Evolutionary conservation across 2,888 invertebrate genomes (phyloP).

Genomic region (Adela reaumurella): DNA sequence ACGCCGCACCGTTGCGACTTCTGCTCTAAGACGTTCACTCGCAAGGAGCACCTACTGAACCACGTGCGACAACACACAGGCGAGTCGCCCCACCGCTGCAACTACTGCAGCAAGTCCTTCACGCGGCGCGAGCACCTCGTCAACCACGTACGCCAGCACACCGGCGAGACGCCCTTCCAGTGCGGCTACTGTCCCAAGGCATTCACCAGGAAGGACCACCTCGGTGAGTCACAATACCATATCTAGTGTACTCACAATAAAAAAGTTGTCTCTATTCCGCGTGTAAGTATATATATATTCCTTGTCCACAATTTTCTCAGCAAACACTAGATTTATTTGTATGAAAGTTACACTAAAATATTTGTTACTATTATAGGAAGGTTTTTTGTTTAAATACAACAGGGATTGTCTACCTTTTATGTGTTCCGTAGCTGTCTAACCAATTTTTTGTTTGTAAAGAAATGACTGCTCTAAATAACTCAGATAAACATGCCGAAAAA

Average conservation of each 20-base stretch:
- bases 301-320: too few species aligned
- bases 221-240: slow-evolving; percentile 72
- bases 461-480: too few species aligned
- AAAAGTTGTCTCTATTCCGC: too few species aligned
- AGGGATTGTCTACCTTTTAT: too few species aligned
- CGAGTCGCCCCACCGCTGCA: slow-evolving; percentile 70
- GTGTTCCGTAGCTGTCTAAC: too few species aligned
- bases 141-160: slow-evolving; percentile 62
- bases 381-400: too few species aligned
- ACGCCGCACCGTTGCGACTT: slow-evolving; percentile 76
- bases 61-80: slow-evolving; percentile 75
- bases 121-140: slow-evolving; percentile 71
- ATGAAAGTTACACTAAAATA: too few species aligned
- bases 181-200: slow-evolving; percentile 59
- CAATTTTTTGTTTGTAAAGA: too few species aligned
- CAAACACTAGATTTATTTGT: too few species aligned
- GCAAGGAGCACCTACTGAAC: slow-evolving; percentile 85
- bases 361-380: too few species aligned
- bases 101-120: slow-evolving; percentile 70
- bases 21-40: slow-evolving; percentile 60
- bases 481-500: too few species aligned
- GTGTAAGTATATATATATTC: too few species aligned
- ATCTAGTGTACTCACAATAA: neutral
- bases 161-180: slow-evolving; percentile 76
- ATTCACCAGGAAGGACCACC: slow-evolving; percentile 78